Evolutionary conservation across 2,797 vertebrate species (phyloP).

Genomic region (Megalops cyprinoides): DNA sequence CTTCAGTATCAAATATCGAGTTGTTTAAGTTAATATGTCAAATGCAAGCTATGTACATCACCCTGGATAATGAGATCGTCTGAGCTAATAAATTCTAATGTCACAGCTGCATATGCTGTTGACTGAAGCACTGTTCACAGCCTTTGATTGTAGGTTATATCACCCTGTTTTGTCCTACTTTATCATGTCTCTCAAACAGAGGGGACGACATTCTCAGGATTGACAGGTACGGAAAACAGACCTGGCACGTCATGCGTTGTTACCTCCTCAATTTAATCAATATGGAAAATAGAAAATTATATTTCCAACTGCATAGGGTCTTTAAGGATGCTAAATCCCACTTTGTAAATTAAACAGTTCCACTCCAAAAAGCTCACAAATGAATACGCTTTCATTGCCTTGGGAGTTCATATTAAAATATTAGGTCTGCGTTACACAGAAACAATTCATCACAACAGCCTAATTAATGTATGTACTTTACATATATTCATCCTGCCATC

Average conservation of each 20-base stretch:
- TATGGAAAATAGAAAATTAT: conserved; percentile 49
- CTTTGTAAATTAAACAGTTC: conserved; percentile 71
- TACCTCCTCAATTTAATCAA: conserved; percentile 43
- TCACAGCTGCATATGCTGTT: neutral
- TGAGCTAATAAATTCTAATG: no score
- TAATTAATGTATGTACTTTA: conserved; percentile 78
- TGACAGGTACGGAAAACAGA: neutral
- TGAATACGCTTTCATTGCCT: conserved; percentile 62
- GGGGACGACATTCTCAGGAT: neutral
- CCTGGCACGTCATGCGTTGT: conserved; percentile 25
- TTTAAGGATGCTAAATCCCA: conserved; percentile 65
- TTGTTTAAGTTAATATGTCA: no score
- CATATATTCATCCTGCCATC: conserved; percentile 77
- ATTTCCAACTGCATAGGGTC: conserved; percentile 48
- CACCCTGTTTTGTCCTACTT: neutral
- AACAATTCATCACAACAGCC: conserved; percentile 78
- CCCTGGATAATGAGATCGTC: no score
- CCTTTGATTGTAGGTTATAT: neutral
- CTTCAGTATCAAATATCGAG: no score
- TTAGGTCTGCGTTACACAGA: conserved; percentile 62
- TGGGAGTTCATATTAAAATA: conserved; percentile 63
- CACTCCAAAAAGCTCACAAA: conserved; percentile 66
- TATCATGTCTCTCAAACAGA: neutral
- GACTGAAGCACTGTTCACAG: no score
- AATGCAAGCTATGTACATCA: no score